These are phyloP conservation scores for Melanaphis sacchari DNA, from an alignment of 1,140 invertebrate species.

Conservation along the genomic window DNA sequence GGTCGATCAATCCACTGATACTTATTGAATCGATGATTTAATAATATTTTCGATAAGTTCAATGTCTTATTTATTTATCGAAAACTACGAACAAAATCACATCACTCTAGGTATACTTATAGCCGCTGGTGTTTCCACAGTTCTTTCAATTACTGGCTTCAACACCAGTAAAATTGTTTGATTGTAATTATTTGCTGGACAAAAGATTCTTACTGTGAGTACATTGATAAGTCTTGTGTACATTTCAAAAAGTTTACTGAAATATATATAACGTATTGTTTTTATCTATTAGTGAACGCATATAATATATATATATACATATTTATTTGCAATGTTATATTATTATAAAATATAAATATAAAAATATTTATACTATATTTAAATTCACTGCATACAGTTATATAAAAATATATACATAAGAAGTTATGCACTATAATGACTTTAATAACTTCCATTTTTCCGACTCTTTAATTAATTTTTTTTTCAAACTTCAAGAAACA, in stretches of 20 bases:
- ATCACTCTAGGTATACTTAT: conserved; percentile 75
- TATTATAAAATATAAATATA: no score
- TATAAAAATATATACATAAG: no score
- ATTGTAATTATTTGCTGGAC: no score
- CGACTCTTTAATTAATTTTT: no score
- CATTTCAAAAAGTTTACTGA: not conserved
- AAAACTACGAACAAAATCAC: conserved; percentile 74
- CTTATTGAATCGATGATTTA: conserved; percentile 76
- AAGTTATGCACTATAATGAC: no score
- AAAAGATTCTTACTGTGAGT: not conserved
- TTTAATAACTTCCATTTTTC: no score
- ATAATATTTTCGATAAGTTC: conserved; percentile 72
- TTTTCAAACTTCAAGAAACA: no score
- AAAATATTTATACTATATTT: no score
- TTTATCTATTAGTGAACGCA: not conserved
- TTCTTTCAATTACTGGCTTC: not conserved
- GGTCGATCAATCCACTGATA: conserved; percentile 67
- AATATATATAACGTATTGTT: not conserved
- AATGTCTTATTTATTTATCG: conserved; percentile 73
- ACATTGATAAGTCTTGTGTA: not conserved
- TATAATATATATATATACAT: not conserved
- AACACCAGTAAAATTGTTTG: no score
- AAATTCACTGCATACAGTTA: no score
- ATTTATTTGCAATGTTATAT: no score
- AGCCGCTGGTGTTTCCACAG: conserved; percentile 68